Evolutionary conservation across 1,140 invertebrate genomes (phyloP).

Genomic region (Zeugodacus cucurbitae): DNA sequence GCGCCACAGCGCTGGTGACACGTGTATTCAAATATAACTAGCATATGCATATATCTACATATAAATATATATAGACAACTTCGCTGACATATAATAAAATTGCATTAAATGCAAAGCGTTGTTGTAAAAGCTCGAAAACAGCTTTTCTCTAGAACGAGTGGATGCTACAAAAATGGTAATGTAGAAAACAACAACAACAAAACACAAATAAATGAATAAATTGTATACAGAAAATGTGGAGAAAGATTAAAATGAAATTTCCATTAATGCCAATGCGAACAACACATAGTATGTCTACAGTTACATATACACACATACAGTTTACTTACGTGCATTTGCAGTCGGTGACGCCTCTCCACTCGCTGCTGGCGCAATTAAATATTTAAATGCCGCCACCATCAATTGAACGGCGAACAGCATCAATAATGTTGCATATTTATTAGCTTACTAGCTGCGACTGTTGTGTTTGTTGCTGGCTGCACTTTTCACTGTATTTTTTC

Average conservation of each 20-base stretch:
- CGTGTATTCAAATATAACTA: background rate
- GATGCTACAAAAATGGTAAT: background rate
- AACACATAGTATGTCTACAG: background rate
- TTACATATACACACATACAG: background rate
- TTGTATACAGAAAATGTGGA: background rate
- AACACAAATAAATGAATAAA: background rate
- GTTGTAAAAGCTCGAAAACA: background rate
- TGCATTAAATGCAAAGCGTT: background rate
- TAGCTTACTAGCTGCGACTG: background rate
- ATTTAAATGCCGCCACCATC: conserved; percentile 37
- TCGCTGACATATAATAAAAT: background rate
- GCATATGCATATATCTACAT: background rate
- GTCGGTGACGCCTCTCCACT: background rate
- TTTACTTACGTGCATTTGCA: background rate
- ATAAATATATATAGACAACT: background rate
- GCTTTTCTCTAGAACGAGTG: background rate
- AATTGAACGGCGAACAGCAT: conserved; percentile 28
- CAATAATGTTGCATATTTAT: conserved; percentile 39
- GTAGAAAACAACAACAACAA: background rate
- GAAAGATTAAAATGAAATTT: conserved; percentile 26
- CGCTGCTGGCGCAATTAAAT: conserved; percentile 13
- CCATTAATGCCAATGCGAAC: background rate
- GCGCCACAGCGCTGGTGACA: background rate
- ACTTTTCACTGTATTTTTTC: background rate
- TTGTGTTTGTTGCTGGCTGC: background rate